Evolutionary conservation across 1,140 invertebrate genomes (phyloP), one percentile per base, ranked within the genome.

Genomic region (Pinna nobilis): DNA sequence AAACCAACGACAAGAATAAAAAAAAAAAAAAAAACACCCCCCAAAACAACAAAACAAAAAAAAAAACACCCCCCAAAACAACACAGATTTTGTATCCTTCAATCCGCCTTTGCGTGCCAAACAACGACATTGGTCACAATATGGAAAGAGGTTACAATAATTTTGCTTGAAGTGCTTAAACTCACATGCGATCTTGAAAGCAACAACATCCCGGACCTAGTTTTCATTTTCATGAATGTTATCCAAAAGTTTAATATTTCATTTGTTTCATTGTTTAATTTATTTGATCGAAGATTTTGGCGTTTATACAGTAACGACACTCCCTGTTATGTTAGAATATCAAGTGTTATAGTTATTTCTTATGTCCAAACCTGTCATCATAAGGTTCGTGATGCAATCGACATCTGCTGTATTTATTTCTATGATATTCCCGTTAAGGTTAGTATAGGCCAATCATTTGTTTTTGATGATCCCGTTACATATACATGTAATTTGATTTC

Each of bases 31-130:
- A 57, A 47, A 77, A 85, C 7, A 83, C 69, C 35, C 83, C 49
- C 11, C 84, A 37, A 37, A 81, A 88, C 11, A 88, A 20, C 18
- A 60, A 65, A 18, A 63, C 65, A 50, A 86, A 81, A 61, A 70
- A 71, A 47, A n/a, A n/a, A n/a, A n/a, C n/a, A n/a, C n/a, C n/a
- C n/a, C n/a, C n/a, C n/a, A n/a, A n/a, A n/a, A n/a, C n/a, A n/a
- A n/a, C n/a, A n/a, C n/a, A n/a, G n/a, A n/a, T 87, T 82, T 61
- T 85, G n/a, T n/a, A n/a, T n/a, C n/a, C n/a, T n/a, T n/a, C n/a
- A n/a, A 87, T 23, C 82, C 83, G 65, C 76, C 85, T n/a, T 35
- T 6, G 2, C 30, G 37, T 33, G 32, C 28, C 9, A 3, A 18
- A 30, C 55, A 59, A 35, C 37, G 33, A 59, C 55, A 30, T 9